Base-by-base conservation (phyloP, 2,888 invertebrate genomes). In the Drosophila paucipuncta region DNA sequence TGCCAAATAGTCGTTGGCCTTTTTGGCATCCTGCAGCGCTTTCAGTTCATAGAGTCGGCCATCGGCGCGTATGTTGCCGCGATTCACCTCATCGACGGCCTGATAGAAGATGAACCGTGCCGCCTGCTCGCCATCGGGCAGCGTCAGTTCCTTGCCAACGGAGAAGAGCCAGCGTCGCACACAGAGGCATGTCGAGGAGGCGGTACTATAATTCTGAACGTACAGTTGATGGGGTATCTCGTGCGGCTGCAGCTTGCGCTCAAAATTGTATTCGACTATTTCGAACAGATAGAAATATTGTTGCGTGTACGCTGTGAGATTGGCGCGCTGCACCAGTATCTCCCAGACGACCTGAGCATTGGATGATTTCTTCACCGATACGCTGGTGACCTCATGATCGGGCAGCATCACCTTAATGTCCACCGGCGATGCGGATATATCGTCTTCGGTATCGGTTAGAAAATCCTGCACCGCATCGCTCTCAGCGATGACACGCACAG, bases 151-250 rank as follows among this genome's bases (percentile, higher is more conserved):
- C 78, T 96, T 95, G 74, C 95, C 94, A 52, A 96, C 94, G 50
- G 96, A 95, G 94, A 98, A 98, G 73, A 98, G 93, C 98, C 98
- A 98, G 93, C 97, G 96, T 74, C 97, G 95, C 54, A 99, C 94
- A 73, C 97, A 95, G 54, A 99, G 95, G 92, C 99, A 99, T 57
- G 98, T 98, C 82, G 98, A 97, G 43, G 98, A 98, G 41, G 99
- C 99, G 16, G 99, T 99, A 80, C 98, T 98, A 93, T 99, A 99
- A 94, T 99, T 99, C 94, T 99, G 99, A 87, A 99, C 98, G 94
- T 99, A 99, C 78, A 99, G 95, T 89, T 98, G 97, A 94, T 99
- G 99, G 0, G 99, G 99, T 85, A 98, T 97, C 94, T 99, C 99
- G 92, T 97, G 96, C 1, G 97, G 96, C 88, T 97, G 97, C 73